A percentile compares a stretch with the other conserved stretches of the same genome.
These are phyloP conservation scores for Dynastes hyllus DNA, from an alignment of 2,888 invertebrate species.

Conservation along the genomic window DNA sequence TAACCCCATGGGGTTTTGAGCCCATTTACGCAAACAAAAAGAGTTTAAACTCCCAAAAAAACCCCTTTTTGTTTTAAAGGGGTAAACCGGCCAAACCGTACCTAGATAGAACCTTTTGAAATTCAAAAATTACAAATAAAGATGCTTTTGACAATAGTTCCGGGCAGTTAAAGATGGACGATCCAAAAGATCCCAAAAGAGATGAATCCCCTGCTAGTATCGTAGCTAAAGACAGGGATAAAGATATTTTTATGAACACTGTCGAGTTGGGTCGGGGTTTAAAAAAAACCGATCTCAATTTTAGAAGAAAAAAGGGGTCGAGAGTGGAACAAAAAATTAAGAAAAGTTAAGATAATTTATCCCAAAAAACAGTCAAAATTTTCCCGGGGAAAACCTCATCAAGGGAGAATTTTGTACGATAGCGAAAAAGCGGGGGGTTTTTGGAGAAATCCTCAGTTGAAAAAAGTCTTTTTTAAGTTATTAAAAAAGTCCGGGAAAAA, in stretches of 20 bases:
- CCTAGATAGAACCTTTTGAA: constrained; percentile 46
- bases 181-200: neutral
- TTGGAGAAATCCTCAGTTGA: constrained; percentile 41
- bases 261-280: neutral
- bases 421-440: constrained; percentile 41
- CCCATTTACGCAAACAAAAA: too few relatives aligned
- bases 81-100: constrained; percentile 51
- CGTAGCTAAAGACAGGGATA: constrained; percentile 3
- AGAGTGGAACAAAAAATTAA: constrained; percentile 45
- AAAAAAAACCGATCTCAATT: neutral
- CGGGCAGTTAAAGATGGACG: constrained; percentile 4
- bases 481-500: constrained; percentile 51
- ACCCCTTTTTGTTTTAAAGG: neutral
- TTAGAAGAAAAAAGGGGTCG: constrained; percentile 62
- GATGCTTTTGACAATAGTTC: constrained; percentile 26
- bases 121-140: constrained; percentile 34
- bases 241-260: neutral
- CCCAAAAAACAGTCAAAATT: constrained; percentile 19
- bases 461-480: constrained; percentile 48
- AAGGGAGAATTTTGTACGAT: constrained; percentile 54
- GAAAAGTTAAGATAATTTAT: neutral
- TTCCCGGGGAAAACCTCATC: constrained; percentile 44
- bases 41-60: too few relatives aligned
- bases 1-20: too few relatives aligned
- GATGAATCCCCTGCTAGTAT: constrained; percentile 12